Evolutionary conservation across 2,797 vertebrate genomes (phyloP).

Genomic region (Setipinna tenuifilis): DNA sequence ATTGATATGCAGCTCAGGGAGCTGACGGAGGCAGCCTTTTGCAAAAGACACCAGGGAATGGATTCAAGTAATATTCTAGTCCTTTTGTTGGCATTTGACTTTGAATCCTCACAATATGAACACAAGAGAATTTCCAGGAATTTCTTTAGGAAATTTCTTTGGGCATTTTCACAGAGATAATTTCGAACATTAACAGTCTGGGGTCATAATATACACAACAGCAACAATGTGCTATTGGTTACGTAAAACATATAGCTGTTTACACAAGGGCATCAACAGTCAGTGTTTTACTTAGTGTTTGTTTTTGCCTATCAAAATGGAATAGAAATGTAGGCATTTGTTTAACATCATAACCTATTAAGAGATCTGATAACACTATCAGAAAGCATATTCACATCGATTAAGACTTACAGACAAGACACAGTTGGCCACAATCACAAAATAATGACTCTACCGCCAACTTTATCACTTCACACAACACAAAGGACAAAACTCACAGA

Average conservation of each 20-base stretch:
- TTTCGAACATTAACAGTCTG: no score
- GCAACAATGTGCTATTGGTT: no score
- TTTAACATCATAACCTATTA: no score
- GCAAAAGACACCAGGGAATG: neutral
- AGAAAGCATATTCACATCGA: neutral
- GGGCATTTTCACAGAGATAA: no score
- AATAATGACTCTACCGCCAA: neutral
- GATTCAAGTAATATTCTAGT: neutral
- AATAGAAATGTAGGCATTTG: no score
- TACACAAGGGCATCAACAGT: no score
- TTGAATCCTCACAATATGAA: neutral
- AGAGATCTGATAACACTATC: no score
- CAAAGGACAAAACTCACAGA: slow-evolving; percentile 69
- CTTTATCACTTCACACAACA: neutral
- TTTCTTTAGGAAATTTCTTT: neutral
- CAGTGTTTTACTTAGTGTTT: no score
- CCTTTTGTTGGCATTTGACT: neutral
- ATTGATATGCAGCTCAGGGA: neutral
- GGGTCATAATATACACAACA: no score
- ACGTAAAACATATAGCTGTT: no score
- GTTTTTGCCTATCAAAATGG: no score
- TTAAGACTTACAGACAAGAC: neutral
- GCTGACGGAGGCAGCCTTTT: neutral
- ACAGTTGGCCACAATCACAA: neutral
- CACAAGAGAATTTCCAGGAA: neutral